A percentile compares a stretch with the other conserved stretches of the same genome.
Conservation (phyloP, 2,888 invertebrate genomes). For the Eupeodes luniger region DNA sequence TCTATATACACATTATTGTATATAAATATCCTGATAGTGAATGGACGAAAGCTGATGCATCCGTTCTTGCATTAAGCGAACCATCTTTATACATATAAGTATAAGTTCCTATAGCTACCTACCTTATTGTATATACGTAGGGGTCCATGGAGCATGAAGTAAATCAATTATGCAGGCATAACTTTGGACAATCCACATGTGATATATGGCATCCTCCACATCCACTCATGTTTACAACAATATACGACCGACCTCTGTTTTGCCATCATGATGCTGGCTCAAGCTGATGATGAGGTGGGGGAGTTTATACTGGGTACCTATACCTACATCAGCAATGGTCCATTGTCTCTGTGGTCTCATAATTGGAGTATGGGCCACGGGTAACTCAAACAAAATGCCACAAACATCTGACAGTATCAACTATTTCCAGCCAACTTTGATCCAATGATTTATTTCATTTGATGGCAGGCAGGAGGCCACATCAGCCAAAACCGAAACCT, state of each 20-base stretch:
- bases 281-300: neutral
- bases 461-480: constrained; percentile 57
- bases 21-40: constrained; percentile 14
- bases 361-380: constrained; percentile 63
- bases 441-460: constrained; percentile 75
- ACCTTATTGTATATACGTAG: neutral
- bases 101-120: neutral
- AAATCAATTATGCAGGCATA: constrained; percentile 76
- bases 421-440: constrained; percentile 75
- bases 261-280: neutral
- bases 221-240: constrained; percentile 74
- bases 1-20: neutral
- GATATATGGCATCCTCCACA: constrained; percentile 73
- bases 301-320: neutral
- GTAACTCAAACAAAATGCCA: constrained; percentile 41
- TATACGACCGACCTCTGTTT: constrained; percentile 55
- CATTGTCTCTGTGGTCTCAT: constrained; percentile 69
- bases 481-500: constrained; percentile 8
- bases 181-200: constrained; percentile 73
- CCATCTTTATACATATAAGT: constrained; percentile 1
- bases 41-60: constrained; percentile 31
- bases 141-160: constrained; percentile 49
- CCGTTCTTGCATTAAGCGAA: constrained; percentile 57
- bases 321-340: constrained; percentile 4
- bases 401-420: constrained; percentile 75